Evolutionary conservation across 2,113 vertebrate genomes (phyloP).

Genomic region (Plecotus auritus): DNA sequence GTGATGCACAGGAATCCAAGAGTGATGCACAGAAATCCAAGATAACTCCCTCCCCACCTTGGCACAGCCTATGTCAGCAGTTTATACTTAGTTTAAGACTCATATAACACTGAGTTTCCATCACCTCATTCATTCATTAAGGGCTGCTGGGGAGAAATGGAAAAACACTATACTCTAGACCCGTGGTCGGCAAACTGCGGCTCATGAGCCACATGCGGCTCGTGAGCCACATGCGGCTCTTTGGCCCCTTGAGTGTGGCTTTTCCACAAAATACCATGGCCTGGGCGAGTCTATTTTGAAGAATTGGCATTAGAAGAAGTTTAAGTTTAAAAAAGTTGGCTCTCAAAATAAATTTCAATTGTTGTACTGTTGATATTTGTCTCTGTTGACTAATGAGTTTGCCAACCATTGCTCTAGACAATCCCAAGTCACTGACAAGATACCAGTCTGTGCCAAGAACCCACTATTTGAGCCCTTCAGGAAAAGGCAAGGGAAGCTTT

Average conservation of each 20-base stretch:
- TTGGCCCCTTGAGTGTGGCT: no score
- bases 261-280: no score
- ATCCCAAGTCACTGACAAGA: constrained; percentile 6
- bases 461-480: background rate
- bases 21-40: background rate
- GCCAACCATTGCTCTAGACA: background rate
- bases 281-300: no score
- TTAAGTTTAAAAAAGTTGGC: no score
- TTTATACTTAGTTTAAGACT: background rate
- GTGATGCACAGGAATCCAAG: background rate
- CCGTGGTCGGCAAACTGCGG: no score
- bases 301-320: no score
- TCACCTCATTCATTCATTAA: background rate
- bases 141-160: background rate
- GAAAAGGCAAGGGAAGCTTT: background rate
- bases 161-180: background rate
- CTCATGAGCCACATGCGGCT: no score
- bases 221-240: no score
- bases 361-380: no score
- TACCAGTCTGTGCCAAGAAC: background rate
- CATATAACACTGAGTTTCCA: background rate
- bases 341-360: no score
- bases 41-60: background rate
- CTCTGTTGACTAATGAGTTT: no score
- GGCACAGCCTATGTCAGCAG: background rate